A percentile compares a stretch with the other conserved stretches of the same genome.
Conservation (phyloP, 35 echinoderm and acorn worm species). For the Ophioderma brevispina region DNA sequence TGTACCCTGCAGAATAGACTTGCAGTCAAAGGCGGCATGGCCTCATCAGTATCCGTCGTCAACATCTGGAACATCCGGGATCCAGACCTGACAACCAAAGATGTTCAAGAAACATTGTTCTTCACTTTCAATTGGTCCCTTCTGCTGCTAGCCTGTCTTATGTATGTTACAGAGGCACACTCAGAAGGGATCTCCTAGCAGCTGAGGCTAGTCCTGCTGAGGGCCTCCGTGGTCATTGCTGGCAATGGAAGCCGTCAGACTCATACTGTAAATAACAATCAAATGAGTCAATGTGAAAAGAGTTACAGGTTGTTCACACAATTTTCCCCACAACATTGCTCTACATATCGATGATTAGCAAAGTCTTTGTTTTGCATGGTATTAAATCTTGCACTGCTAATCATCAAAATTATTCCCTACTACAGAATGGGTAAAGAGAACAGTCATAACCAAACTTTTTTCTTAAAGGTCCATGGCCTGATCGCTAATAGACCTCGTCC, state of each 20-base stretch:
- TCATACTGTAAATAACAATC: constrained; percentile 75
- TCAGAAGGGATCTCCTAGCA: neutral
- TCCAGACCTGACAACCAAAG: constrained; percentile 14
- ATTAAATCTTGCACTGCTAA: too few species aligned
- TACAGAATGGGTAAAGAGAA: too few species aligned
- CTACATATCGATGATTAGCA: too few species aligned
- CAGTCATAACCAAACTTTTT: too few species aligned
- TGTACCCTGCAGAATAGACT: constrained; percentile 90
- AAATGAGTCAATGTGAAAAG: too few species aligned
- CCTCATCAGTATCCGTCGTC: constrained; percentile 79
- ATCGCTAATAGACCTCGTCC: too few species aligned
- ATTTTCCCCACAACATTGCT: too few species aligned
- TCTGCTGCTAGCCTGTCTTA: neutral
- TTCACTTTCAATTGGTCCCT: neutral
- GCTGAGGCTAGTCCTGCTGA: neutral
- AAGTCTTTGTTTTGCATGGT: too few species aligned
- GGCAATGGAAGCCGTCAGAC: constrained; percentile 90
- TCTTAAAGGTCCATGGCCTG: too few species aligned
- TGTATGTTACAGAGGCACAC: too few species aligned
- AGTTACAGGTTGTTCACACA: too few species aligned
- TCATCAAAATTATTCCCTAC: too few species aligned
- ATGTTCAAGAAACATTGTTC: neutral
- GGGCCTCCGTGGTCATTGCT: constrained; percentile 22
- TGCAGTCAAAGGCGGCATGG: constrained; percentile 69
- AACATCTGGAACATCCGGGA: constrained; percentile 66